Evolutionary conservation across 2,888 invertebrate species (phyloP).

Genomic region (Melieria omissa): DNA sequence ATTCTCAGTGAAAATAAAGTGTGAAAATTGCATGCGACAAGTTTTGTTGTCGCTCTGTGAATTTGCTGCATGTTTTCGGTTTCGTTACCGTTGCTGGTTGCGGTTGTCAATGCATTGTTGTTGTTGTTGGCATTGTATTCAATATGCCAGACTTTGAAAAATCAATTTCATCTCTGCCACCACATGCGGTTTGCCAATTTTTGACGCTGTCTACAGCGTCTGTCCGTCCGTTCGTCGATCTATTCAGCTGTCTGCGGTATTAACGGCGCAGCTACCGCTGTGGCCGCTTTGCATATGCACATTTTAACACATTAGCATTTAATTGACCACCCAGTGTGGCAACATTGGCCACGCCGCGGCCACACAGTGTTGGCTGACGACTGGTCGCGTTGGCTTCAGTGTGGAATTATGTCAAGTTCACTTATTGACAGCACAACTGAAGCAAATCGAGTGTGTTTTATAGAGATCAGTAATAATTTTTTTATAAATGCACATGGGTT

Average conservation of each 20-base stretch:
- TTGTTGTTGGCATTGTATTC: constrained; percentile 21
- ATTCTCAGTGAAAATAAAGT: constrained; percentile 21
- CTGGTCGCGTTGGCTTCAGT: not conserved
- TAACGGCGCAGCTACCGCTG: not conserved
- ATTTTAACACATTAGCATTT: constrained; percentile 54
- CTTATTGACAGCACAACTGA: constrained; percentile 9
- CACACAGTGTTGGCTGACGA: constrained; percentile 17
- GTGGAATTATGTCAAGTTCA: constrained; percentile 30
- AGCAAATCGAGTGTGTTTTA: constrained; percentile 13
- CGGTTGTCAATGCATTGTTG: not conserved
- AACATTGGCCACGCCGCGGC: not conserved
- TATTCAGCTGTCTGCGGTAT: no score
- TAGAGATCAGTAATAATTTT: no score
- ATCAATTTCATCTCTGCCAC: constrained; percentile 20
- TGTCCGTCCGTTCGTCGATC: no score
- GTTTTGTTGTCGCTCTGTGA: not conserved
- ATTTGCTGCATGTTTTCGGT: not conserved
- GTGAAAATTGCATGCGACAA: constrained; percentile 2
- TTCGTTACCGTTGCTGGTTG: not conserved
- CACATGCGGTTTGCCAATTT: not conserved
- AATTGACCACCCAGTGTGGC: constrained; percentile 52
- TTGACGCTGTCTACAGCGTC: no score
- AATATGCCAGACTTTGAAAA: constrained; percentile 21
- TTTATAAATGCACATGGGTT: no score
- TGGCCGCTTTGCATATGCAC: constrained; percentile 31